phyloP scores from a whole-genome alignment of 2,797 vertebrate genomes.

The Gadopsis marmoratus region DNA sequence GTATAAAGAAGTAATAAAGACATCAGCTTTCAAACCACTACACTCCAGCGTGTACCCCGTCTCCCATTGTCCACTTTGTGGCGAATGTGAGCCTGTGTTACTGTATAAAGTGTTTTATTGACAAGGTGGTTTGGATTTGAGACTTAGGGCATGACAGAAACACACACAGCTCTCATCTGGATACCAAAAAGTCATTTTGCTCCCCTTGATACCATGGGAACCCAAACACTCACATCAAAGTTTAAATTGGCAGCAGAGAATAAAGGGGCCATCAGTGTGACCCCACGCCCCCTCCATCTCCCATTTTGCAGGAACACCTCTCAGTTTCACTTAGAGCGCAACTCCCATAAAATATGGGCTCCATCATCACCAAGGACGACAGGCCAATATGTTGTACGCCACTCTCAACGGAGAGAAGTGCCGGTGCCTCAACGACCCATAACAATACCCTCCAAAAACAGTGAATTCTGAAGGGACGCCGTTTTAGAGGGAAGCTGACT shows the following conservation, averaged over 20 bases:
- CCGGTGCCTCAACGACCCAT: conserved; percentile 71
- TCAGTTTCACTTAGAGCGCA: conserved; percentile 76
- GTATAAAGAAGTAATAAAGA: not conserved
- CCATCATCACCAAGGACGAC: conserved; percentile 77
- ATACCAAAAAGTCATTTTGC: conserved; percentile 68
- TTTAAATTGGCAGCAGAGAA: conserved; percentile 74
- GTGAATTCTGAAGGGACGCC: conserved; percentile 73
- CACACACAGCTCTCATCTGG: conserved; percentile 30
- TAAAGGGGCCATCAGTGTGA: conserved; percentile 68
- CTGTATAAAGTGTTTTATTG: conserved; percentile 41
- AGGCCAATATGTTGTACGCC: conserved; percentile 77
- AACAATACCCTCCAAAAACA: conserved; percentile 81
- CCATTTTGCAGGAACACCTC: conserved; percentile 71
- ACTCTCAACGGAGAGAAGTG: conserved; percentile 71
- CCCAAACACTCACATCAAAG: conserved; percentile 74
- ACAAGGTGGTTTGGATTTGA: conserved; percentile 55
- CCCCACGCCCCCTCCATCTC: conserved; percentile 56
- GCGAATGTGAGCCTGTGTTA: conserved; percentile 19
- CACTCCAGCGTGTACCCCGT: not conserved
- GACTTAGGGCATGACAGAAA: conserved; percentile 47
- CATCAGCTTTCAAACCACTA: conserved; percentile 7
- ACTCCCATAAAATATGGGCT: conserved; percentile 75
- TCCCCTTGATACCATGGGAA: conserved; percentile 64
- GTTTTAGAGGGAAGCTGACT: conserved; percentile 70
- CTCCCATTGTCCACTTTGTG: conserved; percentile 21